Evolutionary conservation across 2,888 invertebrate genomes (phyloP), one percentile per base, ranked within the genome.

Genomic region (Neelides folsomi): DNA sequence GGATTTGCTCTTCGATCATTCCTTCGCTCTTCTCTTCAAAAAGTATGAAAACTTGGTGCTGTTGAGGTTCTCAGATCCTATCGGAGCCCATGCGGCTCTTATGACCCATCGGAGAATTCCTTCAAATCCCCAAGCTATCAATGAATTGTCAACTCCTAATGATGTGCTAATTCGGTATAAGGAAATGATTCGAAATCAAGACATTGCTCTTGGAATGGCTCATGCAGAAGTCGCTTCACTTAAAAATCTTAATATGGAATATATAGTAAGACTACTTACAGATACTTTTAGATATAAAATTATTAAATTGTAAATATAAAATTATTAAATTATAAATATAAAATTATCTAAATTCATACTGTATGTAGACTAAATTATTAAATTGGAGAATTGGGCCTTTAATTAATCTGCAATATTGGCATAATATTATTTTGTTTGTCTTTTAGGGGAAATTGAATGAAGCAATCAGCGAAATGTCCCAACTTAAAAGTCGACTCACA

Each of bases 1-100:
- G 1, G 93, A 95, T 58, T 76, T 95, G 15, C 73, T 94, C 50
- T 76, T 98, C 40, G 97, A 98, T 71, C 89, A 87, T 69, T 90
- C 94, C 72, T 98, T 95, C 74, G 93, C 94, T 67, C 81, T 82
- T 67, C 74, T 95, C 20, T 88, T 90, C 69, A 95, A 92, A 47
- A 65, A 65, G 35, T 62, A 59, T 40, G 64, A 65, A 36, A 52
- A 60, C 19, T 52, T 59, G 12, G 59, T 65, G 42, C 47, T 65
- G 36, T 54, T 58, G 34, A 60, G 59, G 43, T 47, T 65, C 9
- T 37, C 44, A 34, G 27, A 50, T 16, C 37, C 13, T 27, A 16
- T 37, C 43, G 18, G 44, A 18, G 51, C 38, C 12, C 27, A 27
- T 7, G 27, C 27, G 27, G 16, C 38, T 13, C 12, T 12, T 2